Base-by-base conservation (phyloP, 2,888 invertebrate species). In the Aleiodes testaceus region DNA sequence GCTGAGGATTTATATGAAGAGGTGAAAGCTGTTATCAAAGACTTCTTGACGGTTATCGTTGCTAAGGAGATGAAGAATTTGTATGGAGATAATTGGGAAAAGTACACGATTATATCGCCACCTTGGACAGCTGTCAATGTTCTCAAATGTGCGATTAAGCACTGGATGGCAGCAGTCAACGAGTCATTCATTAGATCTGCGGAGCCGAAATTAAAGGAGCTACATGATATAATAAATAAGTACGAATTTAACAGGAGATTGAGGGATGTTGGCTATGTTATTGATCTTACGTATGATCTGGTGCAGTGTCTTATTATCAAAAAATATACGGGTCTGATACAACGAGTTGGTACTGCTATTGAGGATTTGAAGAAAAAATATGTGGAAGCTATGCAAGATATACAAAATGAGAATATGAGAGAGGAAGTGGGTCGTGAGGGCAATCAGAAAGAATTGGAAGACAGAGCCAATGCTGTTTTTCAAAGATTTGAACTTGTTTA, bases 81-180 rank as follows among this genome's bases (percentile, higher is more conserved):
- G 69, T 87, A 82, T 76, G 84, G 84, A 1, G 78, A 80, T 2
- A 69, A 72, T 16, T 88, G 88, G 88, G 75, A 80, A 61, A 79
- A 78, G 3, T 79, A 85, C 64, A 79, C 82, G 20, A 78, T 84
- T 55, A 79, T 85, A 53, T 79, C 77, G 72, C 88, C 88, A 42
- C 88, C 88, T 5, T 88, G 88, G 88, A 80, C 81, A 9, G 55
- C 79, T 2, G 42, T 69, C 9, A 78, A 79, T 50, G 83, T 82
- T 50, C 76, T 88, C 12, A 83, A 83, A 69, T 87, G 87, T 70
- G 81, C 85, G 12, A 72, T 83, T 22, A 85, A 86, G 72, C 87
- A 88, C 72, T 88, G 88, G 87, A 85, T 88, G 49, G 87, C 87
- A 11, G 84, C 84, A 3, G 80, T 85, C 9, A 83, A 80, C 72